Evolutionary conservation across 2,113 vertebrate genomes (phyloP).

Genomic region (Burhinus oedicnemus): DNA sequence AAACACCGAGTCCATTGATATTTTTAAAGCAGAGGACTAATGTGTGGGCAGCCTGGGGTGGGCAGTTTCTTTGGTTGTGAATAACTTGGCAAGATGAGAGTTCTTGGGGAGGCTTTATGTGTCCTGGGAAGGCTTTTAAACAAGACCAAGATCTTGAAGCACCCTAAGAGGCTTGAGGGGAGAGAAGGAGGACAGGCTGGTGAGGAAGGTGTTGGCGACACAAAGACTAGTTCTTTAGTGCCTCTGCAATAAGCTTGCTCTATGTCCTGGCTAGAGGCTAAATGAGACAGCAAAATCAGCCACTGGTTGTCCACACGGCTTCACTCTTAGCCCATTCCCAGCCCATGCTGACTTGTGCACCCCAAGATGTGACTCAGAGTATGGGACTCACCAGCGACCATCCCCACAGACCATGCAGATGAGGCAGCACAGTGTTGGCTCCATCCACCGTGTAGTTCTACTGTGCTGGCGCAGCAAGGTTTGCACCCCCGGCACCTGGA

Average conservation of each 20-base stretch:
- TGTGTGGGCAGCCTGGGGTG: fast-evolving
- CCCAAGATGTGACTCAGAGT: neutral
- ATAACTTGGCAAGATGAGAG: neutral
- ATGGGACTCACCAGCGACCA: neutral
- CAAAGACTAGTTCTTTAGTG: neutral
- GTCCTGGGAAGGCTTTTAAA: neutral
- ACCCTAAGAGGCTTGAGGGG: neutral
- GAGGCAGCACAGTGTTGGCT: neutral
- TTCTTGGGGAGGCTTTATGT: neutral
- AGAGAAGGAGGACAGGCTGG: neutral
- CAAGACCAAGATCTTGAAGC: neutral
- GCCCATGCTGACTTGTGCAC: neutral
- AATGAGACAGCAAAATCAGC: neutral
- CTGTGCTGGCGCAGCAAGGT: neutral
- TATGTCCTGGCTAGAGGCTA: neutral
- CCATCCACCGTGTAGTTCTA: fast-evolving
- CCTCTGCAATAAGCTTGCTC: neutral
- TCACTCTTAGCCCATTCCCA: neutral
- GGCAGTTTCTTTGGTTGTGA: neutral
- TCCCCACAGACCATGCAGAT: fast-evolving
- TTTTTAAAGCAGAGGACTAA: neutral
- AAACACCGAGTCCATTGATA: neutral
- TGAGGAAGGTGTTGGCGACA: neutral
- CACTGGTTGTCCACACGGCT: neutral
- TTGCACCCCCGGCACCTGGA: neutral